Evolutionary conservation across 1,140 invertebrate species (phyloP).

Genomic region (Drosophila arizonae): DNA sequence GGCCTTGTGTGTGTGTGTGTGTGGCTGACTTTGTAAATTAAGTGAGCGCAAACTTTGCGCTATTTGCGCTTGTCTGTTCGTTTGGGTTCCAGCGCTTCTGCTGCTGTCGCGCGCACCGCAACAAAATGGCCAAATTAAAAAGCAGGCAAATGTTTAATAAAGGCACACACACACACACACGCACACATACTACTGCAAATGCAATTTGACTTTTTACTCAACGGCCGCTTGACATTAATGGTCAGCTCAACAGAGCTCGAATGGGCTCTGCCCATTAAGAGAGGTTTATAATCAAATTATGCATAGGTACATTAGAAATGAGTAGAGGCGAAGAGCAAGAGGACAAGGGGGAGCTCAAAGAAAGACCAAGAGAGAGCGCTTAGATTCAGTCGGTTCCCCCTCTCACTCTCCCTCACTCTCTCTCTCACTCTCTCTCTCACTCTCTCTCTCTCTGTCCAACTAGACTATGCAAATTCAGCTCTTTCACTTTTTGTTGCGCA

Average conservation of each 20-base stretch:
- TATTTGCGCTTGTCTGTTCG: constrained; percentile 32
- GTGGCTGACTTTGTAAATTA: constrained; percentile 19
- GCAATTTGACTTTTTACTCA: constrained; percentile 32
- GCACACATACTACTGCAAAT: constrained; percentile 4
- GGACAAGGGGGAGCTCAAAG: neutral
- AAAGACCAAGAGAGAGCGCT: neutral
- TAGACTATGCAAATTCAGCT: too few relatives aligned
- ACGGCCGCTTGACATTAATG: constrained; percentile 56
- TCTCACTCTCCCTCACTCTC: neutral
- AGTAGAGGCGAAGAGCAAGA: neutral
- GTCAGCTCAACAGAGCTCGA: constrained; percentile 10
- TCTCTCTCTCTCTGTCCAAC: neutral
- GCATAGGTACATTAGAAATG: neutral
- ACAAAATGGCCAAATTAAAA: constrained; percentile 63
- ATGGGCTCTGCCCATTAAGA: neutral
- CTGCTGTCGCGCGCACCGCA: constrained; percentile 22
- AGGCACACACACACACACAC: constrained; percentile 19
- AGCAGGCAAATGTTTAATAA: constrained; percentile 51
- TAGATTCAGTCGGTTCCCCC: too few relatives aligned
- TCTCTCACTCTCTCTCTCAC: too few relatives aligned
- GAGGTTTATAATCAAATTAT: constrained; percentile 14
- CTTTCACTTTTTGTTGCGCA: neutral
- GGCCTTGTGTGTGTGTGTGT: constrained; percentile 27
- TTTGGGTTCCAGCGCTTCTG: neutral
- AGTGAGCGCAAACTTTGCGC: constrained; percentile 33